phyloP scores from a whole-genome alignment of 1,140 invertebrate species.

The Drosophila pandora region DNA sequence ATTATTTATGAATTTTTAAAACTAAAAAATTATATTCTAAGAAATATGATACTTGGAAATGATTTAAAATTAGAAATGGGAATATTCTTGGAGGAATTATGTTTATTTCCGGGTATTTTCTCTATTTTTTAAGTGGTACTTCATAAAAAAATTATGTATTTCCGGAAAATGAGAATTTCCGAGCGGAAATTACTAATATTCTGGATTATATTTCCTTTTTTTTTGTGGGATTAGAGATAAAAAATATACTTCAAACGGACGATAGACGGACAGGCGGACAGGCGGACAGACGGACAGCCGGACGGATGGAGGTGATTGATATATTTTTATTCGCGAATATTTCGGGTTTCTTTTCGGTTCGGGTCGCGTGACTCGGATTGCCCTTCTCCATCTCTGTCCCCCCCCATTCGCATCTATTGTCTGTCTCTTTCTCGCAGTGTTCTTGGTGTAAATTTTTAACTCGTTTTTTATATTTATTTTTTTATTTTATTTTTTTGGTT shows the following conservation, averaged over 20 bases:
- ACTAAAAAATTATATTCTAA: too few relatives aligned
- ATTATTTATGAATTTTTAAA: too few relatives aligned
- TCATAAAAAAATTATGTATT: not conserved
- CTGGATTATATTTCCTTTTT: not conserved
- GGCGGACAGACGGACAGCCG: too few relatives aligned
- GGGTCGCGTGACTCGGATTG: constrained; percentile 58
- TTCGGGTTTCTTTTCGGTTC: constrained; percentile 5
- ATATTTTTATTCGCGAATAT: constrained; percentile 40
- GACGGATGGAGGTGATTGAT: not conserved
- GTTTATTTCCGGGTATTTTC: too few relatives aligned
- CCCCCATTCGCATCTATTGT: not conserved
- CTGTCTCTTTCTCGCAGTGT: constrained; percentile 5
- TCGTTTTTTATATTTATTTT: constrained; percentile 33
- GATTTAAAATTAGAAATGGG: too few relatives aligned
- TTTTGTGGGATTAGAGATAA: not conserved
- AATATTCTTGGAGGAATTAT: too few relatives aligned
- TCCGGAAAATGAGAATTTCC: constrained; percentile 6
- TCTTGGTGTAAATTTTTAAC: constrained; percentile 67
- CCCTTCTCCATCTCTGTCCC: constrained; percentile 23
- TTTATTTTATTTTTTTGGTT: constrained; percentile 5
- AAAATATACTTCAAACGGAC: not conserved
- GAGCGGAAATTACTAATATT: not conserved
- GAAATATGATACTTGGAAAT: too few relatives aligned
- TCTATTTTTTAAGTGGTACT: too few relatives aligned
- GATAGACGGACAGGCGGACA: too few relatives aligned